Base-by-base conservation (phyloP, 2,888 invertebrate genomes). In the Trilocha varians region DNA sequence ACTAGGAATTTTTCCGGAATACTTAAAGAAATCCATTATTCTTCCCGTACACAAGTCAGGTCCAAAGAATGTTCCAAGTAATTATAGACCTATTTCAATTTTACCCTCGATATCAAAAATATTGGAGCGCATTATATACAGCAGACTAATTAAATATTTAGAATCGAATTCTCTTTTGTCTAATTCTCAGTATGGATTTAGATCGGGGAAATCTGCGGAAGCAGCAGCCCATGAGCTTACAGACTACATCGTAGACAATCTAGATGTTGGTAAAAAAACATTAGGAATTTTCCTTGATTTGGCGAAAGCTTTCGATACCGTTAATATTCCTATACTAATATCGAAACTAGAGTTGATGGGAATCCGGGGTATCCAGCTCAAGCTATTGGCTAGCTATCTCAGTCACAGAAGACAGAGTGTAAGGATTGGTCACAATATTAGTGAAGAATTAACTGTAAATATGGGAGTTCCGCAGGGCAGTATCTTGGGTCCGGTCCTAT, bases 271-370 rank as follows among this genome's bases (percentile, higher is more conserved):
- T 3, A 33, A 38, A n/a, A 50, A 50, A 36, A 38, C 36, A 35
- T 14, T 48, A 3, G 32, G 43, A 0, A 39, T 51, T 11, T 51
- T 49, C 36, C 11, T 48, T 34, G 44, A 45, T 16, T 32, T 45
- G 4, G 37, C 41, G 14, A 47, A 49, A 36, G 49, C 50, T 9
- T 49, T 49, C 32, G 50, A 50, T 25, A 46, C 50, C 1, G 44
- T 50, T n/a, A 42, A 41, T 5, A 16, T 44, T 13, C 39, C 47
- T 13, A n/a, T 37, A 8, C 39, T 46, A n/a, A 5, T 43, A 13
- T 9, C 14, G 2, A 41, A 43, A 18, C 34, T 46, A n/a, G 46
- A 49, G 34, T 2, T 1, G 6, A 6, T 46, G 2, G 46, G 49
- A 16, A 36, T 46, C 14, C 13, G 46, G 11, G 46, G 41, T 9